Base-by-base conservation (phyloP, 2,888 invertebrate species). In the Hofmannophila pseudospretella region DNA sequence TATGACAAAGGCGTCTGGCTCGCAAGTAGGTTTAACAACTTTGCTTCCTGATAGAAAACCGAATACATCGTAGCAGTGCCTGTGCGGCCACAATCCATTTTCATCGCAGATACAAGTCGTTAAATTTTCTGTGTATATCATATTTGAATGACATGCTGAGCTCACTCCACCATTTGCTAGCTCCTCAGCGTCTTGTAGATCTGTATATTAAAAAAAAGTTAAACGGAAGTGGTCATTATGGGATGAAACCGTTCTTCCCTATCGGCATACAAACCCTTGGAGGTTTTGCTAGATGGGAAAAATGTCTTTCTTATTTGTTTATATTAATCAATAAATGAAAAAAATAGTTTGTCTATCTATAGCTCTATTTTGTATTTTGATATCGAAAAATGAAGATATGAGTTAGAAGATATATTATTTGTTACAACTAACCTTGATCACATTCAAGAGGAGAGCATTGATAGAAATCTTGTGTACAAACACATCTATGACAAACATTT, bases 61-160 rank as follows among this genome's bases (percentile, higher is more conserved):
- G 36, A 74, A 68, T 2, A 44, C 37, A 5, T 55, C 41, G 0
- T 41, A 31, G 36, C 79, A 79, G 4, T 51, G 46, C 1, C 45
- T 36, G 32, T 74, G 65, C 0, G 78, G 70, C 80, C 80, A 80
- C 1, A 42, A 37, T 0, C 76, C 75, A 7, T 59, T 42, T 16
- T 57, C 47, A 3, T 53, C 62, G 32, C 80, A 80, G 2, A 71
- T 60, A 35, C 80, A 80, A 1, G 58, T 62, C 11, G 57, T 51
- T 2, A 45, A 43, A 4, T 61, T 51, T 13, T 53, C 40, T 1
- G 54, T 47, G 43, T 78, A 79, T 3, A 67, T 39, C 32, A 48
- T 59, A 33, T 63, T 57, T 1, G 73, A 62, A 8, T 52, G 41
- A 33, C 79, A 80, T 7, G 38, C 32, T 3, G 28, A 10, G 8